Evolutionary conservation across 1,140 invertebrate species (phyloP), one percentile per base, ranked within the genome.

Genomic region (Trichomalopsis sarcophagae): DNA sequence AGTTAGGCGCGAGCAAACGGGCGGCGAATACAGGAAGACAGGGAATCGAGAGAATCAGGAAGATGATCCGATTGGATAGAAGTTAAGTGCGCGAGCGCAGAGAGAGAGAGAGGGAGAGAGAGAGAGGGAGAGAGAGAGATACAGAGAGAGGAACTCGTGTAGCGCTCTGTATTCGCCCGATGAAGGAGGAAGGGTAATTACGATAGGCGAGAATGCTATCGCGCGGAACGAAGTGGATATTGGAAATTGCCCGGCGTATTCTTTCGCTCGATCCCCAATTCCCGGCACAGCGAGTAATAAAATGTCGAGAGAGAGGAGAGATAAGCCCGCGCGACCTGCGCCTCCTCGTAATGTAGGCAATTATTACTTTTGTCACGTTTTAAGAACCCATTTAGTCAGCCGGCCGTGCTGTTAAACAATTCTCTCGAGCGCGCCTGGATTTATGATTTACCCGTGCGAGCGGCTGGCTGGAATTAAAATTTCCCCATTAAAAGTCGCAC

Each of bases 331-430:
- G 77, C 27, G 1, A 1, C 27, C 27, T 21, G 3, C 6, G 62
- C 27, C 14, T 30, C 2, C 68, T 71, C 9, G 47, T 68, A 80
- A 80, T 66, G 50, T 30, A n/a, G 62, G 30, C 78, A 69, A 80
- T 81, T 73, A 71, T 81, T 81, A 81, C 80, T 81, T 81, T 81
- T 81, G 68, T 81, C 80, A 73, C 80, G 80, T 81, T 50, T 71
- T 73, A 81, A 81, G 23, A 30, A 7, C 30, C 68, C 66, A 14
- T 23, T 81, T 73, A 44, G 40, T 27, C 23, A 76, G 17, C n/a
- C 44, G 74, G 9, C 17, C 50, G 27, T 36, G 30, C 5, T 62
- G 66, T 77, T 50, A 50, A 77, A 77, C 75, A 77, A 77, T 77
- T 50, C 21, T 81, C 50, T 73, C 68, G 80, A 23, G 68, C 17